A percentile compares a stretch with the other conserved stretches of the same genome.
Evolutionary conservation across 2,888 invertebrate species (phyloP).

Genomic region (Hirtodrosophila histrioides): DNA sequence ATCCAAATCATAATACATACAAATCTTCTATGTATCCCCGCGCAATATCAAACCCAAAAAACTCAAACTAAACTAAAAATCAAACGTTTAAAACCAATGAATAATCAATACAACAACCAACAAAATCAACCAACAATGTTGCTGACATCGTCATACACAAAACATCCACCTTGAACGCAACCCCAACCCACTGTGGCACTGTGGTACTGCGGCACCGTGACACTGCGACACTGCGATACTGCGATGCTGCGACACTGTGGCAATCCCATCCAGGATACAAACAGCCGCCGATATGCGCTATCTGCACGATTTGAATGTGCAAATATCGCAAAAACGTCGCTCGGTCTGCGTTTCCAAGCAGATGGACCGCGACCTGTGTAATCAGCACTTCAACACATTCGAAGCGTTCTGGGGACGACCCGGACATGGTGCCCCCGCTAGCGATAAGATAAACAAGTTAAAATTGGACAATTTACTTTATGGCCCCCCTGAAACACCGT

Average conservation of each 20-base stretch:
- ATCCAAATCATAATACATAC: conserved; percentile 68
- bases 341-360: conserved; percentile 78
- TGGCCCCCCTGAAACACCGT: conserved; percentile 75
- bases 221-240: too few relatives aligned
- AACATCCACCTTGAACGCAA: conserved; percentile 33
- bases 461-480: conserved; percentile 85
- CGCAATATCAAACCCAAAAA: conserved; percentile 33
- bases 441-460: conserved; percentile 80
- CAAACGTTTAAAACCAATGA: conserved; percentile 15
- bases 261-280: conserved; percentile 58
- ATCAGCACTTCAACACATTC: conserved; percentile 91
- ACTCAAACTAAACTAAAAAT: conserved; percentile 24
- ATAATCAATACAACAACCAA: conserved; percentile 20
- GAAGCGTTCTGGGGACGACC: conserved; percentile 92
- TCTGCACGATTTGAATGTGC: conserved; percentile 85
- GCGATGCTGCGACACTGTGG: conserved; percentile 13
- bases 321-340: conserved; percentile 85
- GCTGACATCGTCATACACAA: conserved; percentile 21
- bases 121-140: conserved; percentile 24
- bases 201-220: conserved; percentile 5
- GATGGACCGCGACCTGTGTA: conserved; percentile 87
- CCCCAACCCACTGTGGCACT: conserved; percentile 19
- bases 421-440: conserved; percentile 86
- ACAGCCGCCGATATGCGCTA: conserved; percentile 84
- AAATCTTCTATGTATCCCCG: conserved; percentile 77